A percentile compares a stretch with the other conserved stretches of the same genome.
Conservation (phyloP, 1,140 invertebrate species). For the Orchestia grillus region DNA sequence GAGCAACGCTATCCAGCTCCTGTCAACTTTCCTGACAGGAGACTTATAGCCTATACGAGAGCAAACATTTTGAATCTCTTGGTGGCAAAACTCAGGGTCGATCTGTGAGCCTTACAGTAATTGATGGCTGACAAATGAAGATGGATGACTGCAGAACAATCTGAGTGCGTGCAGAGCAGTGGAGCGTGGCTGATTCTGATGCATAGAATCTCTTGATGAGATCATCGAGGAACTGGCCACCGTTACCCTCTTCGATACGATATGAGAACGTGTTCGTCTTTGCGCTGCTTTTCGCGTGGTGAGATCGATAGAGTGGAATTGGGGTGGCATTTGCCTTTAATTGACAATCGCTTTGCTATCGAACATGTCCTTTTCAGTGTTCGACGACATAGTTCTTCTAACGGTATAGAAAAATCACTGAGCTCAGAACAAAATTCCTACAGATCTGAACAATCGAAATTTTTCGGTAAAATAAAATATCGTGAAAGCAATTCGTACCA, state of each 20-base stretch:
- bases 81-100: background rate
- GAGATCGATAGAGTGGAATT: background rate
- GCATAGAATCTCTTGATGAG: constrained; percentile 46
- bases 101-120: background rate
- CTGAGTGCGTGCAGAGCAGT: background rate
- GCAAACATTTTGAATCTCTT: background rate
- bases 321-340: background rate
- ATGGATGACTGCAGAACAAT: constrained; percentile 12
- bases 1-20: no score
- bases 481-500: no score
- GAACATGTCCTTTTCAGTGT: background rate
- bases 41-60: background rate
- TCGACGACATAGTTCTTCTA: no score
- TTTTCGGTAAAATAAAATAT: no score
- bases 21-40: background rate
- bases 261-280: background rate
- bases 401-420: no score
- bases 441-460: no score
- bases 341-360: background rate
- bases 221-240: constrained; percentile 16
- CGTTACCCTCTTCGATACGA: background rate
- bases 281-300: background rate
- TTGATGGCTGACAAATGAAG: constrained; percentile 50
- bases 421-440: no score
- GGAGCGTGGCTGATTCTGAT: constrained; percentile 18